Evolutionary conservation across 2,113 vertebrate species (phyloP), one percentile per base, ranked within the genome.

Genomic region (Peromyscus californicus): DNA sequence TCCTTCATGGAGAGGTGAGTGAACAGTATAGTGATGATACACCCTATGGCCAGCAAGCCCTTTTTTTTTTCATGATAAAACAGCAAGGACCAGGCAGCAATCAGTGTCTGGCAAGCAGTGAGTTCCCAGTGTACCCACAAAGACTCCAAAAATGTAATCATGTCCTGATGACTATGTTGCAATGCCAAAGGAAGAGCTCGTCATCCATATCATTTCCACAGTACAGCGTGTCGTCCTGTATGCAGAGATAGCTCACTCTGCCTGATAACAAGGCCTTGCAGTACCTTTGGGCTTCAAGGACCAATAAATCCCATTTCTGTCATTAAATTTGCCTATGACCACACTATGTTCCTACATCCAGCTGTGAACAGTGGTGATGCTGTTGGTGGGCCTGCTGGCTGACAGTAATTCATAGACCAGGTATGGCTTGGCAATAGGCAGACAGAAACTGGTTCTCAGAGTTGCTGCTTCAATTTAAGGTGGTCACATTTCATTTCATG

Each of bases 61-160:
- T 0, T 74, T 78, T 96, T 57, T 54, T 93, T 79, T 70, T n/a
- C 33, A 54, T 17, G 31, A 78, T 54, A 76, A 80, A 78, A 90
- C 88, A 63, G 33, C 57, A 11, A 5, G 76, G 22, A 24, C 57
- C 63, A 96, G 59, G 29, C 91, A 65, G 59, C 70, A 89, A 65
- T 94, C 78, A 95, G 59, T 26, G 39, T 59, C 67, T 84, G 97
- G 86, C 78, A 65, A 85, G 54, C 59, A 22, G 48, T 4, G 19
- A 36, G 94, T 89, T 95, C 89, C 93, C 93, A 67, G 45, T 42
- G 96, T 96, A 57, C 86, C 67, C 72, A 0, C 1, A 39, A 39
- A 82, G 45, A 42, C 79, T 87, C 76, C 85, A 42, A 63, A 90
- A 67, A 84, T 26, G 39, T 72, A 57, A 29, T 15, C 26, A 36